Conservation (phyloP, 2,113 vertebrate genomes). For the Rhea americana region DNA sequence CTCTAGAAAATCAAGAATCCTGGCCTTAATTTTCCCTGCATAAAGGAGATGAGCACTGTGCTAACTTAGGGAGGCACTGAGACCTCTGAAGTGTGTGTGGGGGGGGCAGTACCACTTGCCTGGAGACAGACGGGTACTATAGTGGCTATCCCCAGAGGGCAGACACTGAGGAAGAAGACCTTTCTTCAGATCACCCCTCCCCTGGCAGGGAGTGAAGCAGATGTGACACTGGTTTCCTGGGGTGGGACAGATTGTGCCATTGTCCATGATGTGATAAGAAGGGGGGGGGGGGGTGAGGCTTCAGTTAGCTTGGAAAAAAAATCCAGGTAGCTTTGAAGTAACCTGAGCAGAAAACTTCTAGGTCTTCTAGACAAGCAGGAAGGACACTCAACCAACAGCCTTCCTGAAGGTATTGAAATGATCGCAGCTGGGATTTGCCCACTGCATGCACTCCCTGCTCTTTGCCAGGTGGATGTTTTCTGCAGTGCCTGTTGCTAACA, state of each 20-base stretch:
- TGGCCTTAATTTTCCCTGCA: neutral
- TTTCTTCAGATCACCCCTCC: neutral
- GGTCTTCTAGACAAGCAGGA: too few relatives aligned
- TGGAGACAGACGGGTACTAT: fast-evolving
- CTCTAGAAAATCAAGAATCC: neutral
- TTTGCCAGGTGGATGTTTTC: neutral
- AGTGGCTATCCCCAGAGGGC: neutral
- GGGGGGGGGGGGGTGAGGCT: neutral
- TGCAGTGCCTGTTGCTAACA: neutral
- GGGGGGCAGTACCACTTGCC: neutral
- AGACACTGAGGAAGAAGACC: neutral
- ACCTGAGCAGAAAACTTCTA: neutral
- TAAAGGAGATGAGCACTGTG: neutral
- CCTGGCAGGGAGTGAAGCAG: neutral
- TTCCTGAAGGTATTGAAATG: too few relatives aligned
- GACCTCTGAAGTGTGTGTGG: neutral
- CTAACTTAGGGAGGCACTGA: neutral
- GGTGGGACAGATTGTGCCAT: neutral
- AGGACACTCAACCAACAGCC: too few relatives aligned
- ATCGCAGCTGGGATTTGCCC: neutral
- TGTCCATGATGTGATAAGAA: neutral
- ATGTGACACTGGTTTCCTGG: neutral
- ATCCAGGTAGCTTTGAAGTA: neutral
- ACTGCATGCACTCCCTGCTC: neutral
- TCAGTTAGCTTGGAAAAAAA: neutral